Percentiles rank a stretch among this genome's conserved stretches.
phyloP scores from a whole-genome alignment of 1,140 invertebrate species.

The Tigriopus japonicus region DNA sequence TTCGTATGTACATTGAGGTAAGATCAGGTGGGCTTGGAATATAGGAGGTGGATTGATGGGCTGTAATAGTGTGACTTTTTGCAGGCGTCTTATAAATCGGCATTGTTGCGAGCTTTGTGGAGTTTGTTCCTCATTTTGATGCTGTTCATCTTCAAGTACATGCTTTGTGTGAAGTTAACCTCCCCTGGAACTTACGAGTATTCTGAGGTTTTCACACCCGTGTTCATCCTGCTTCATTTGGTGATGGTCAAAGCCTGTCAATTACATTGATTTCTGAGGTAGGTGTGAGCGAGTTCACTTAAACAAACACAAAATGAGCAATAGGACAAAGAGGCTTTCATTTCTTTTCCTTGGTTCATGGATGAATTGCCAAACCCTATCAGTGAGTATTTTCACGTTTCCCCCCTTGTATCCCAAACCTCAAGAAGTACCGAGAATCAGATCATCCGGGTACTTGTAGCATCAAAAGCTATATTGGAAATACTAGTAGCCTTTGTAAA shows the following conservation, averaged over 20 bases:
- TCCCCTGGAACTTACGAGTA: conserved; percentile 57
- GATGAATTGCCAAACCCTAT: no score
- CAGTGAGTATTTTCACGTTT: no score
- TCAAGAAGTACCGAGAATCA: no score
- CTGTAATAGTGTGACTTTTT: not conserved
- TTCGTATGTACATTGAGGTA: conserved; percentile 65
- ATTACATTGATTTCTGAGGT: conserved; percentile 24
- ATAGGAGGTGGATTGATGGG: not conserved
- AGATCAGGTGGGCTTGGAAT: conserved; percentile 24
- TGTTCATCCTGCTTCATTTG: conserved; percentile 72
- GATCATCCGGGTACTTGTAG: no score
- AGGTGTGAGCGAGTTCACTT: no score
- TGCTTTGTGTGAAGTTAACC: conserved; percentile 69
- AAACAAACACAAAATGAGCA: no score
- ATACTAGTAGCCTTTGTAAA: no score
- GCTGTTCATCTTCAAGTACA: conserved; percentile 76
- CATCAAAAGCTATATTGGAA: no score
- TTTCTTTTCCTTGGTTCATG: no score
- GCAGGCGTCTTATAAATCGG: conserved; percentile 37
- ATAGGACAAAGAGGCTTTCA: no score
- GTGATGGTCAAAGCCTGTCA: conserved; percentile 82
- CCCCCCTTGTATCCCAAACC: no score
- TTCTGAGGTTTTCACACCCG: conserved; percentile 74
- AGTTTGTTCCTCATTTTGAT: conserved; percentile 61
- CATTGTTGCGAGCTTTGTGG: conserved; percentile 59